Base-by-base conservation (phyloP, 2,797 vertebrate species). In the Poecilia wingei region DNA sequence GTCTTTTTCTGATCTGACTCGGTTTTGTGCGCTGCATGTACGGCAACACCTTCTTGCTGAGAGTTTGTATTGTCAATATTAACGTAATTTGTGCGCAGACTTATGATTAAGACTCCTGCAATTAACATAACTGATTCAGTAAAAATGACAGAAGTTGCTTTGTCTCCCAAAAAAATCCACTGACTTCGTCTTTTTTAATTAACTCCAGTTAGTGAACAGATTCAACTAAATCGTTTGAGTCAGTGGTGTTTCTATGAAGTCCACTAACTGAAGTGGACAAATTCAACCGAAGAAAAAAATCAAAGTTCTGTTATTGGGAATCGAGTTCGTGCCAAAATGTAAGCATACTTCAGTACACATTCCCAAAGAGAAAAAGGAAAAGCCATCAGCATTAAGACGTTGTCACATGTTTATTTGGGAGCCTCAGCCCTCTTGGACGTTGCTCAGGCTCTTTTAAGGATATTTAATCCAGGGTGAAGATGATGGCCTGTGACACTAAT, bases 401-500 rank as follows among this genome's bases (percentile, higher is more conserved):
- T 78, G 90, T 94, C 92, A 84, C 94, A 89, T 81, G 90, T 91
- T 92, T 90, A 94, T 93, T 91, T 90, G 89, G 89, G 86, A 71
- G 72, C 87, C 84, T 91, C 90, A 82, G 86, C 90, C 91, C 79
- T 86, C 86, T 84, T 82, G 69, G 77, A 91, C 90, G 83, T 91
- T 91, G 84, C 90, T 93, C 69, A 2, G 71, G 76, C 46, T 90
- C 86, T 90, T 86, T 93, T 81, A 88, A 88, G 79, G 74, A 82
- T 82, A 77, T 86, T 92, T 92, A 93, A 90, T 91, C 92, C 89
- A 76, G 87, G 76, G 78, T 91, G 87, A 95, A 88, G 90, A 88
- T 91, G 91, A 95, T 92, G 90, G 82, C 84, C 90, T 90, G 79
- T 89, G 93, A 93, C 92, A 92, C 84, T 94, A 94, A 94, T 92